phyloP scores from a whole-genome alignment of 2,797 vertebrate genomes.

The Pogoniulus pusillus region DNA sequence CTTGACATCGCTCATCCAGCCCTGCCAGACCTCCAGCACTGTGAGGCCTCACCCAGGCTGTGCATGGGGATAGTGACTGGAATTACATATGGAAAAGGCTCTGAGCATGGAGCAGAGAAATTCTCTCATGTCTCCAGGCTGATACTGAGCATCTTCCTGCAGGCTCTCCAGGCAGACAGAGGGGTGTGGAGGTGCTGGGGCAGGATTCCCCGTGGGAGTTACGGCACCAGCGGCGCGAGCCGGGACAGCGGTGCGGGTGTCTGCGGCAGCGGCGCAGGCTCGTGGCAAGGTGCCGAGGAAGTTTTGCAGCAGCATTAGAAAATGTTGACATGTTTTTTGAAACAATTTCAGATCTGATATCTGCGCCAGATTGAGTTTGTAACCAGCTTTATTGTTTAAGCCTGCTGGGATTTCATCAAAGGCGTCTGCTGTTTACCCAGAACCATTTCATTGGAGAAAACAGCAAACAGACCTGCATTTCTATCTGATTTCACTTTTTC shows the following conservation, averaged over 20 bases:
- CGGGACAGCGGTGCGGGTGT: not conserved
- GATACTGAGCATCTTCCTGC: not conserved
- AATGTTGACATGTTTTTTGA: constrained; percentile 83
- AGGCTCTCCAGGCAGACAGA: not conserved
- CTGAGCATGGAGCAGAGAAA: rapidly evolving
- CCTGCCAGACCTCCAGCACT: not conserved
- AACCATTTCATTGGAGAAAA: constrained; percentile 82
- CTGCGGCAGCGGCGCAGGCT: not conserved
- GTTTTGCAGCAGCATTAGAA: constrained; percentile 76
- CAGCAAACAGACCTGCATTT: constrained; percentile 82
- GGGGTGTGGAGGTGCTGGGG: not conserved
- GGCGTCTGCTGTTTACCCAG: constrained; percentile 83
- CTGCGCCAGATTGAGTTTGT: constrained; percentile 83
- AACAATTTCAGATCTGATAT: constrained; percentile 85
- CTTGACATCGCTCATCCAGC: rapidly evolving
- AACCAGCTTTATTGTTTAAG: constrained; percentile 85
- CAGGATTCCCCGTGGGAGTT: not conserved
- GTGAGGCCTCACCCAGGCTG: rapidly evolving
- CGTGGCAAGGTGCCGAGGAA: constrained; percentile 64
- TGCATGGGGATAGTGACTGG: not conserved
- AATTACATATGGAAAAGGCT: not conserved
- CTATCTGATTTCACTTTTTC: constrained; percentile 81
- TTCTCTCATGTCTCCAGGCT: not conserved
- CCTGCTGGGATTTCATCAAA: constrained; percentile 85
- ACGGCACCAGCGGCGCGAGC: not conserved